A percentile compares a stretch with the other conserved stretches of the same genome.
These are phyloP conservation scores for Oreochromis aureus DNA, from an alignment of 2,113 vertebrate species.

Conservation along the genomic window DNA sequence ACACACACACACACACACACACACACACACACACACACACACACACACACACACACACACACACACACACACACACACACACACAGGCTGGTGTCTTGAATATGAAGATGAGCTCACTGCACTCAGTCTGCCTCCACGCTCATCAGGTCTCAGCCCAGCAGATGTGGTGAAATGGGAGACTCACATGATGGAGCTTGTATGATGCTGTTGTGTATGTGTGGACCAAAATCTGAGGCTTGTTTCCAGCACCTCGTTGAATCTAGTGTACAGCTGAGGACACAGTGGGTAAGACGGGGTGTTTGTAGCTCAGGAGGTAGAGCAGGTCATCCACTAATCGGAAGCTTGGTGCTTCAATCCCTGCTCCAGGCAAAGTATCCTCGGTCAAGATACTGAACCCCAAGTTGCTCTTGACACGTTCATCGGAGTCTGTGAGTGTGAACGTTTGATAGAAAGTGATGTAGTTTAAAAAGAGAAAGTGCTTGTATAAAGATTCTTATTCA, in stretches of 20 bases:
- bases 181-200: neutral
- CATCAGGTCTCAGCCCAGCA: neutral
- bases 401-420: neutral
- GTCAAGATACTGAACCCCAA: neutral
- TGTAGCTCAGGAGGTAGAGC: neutral
- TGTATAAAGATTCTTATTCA: neutral
- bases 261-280: neutral
- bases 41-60: too few relatives aligned
- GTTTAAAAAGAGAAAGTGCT: neutral
- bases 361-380: neutral
- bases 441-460: neutral
- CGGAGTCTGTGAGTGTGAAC: neutral
- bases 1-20: too few relatives aligned
- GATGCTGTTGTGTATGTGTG: neutral
- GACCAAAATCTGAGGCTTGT: neutral
- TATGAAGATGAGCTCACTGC: neutral
- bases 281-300: neutral
- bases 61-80: too few relatives aligned
- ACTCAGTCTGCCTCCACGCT: neutral
- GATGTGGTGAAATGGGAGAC: neutral
- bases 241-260: neutral
- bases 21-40: too few relatives aligned
- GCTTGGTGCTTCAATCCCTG: neutral
- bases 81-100: neutral
- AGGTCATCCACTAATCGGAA: neutral